Percentiles rank a stretch among this genome's conserved stretches.
These are phyloP conservation scores for Drosophila heteroneura DNA, from an alignment of 2,888 invertebrate genomes.

Conservation along the genomic window DNA sequence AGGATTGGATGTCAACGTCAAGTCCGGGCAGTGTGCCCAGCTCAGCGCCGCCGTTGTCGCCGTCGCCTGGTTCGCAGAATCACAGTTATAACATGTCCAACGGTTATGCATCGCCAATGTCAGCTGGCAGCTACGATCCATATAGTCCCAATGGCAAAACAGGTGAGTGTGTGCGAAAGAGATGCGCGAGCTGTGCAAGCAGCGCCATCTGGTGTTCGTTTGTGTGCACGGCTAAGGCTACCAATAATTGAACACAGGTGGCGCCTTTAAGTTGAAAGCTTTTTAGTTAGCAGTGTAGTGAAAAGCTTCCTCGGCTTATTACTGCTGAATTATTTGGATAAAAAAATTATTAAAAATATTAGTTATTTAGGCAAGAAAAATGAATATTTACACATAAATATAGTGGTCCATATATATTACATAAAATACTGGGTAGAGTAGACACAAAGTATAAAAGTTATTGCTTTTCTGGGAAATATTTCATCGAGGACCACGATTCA, in stretches of 20 bases:
- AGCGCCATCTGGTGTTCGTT: slow-evolving; percentile 46
- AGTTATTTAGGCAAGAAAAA: not conserved
- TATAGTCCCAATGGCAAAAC: slow-evolving; percentile 96
- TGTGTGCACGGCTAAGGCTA: not conserved
- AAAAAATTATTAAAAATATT: not conserved
- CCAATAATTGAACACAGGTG: slow-evolving; percentile 16
- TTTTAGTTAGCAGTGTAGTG: not conserved
- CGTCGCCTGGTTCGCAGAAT: slow-evolving; percentile 88
- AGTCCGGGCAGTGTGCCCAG: slow-evolving; percentile 87
- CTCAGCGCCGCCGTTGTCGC: slow-evolving; percentile 89
- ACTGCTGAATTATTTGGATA: not conserved
- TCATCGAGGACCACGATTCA: not conserved
- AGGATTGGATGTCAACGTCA: slow-evolving; percentile 89
- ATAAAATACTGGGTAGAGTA: not conserved
- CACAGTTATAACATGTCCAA: slow-evolving; percentile 86
- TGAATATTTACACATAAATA: not conserved
- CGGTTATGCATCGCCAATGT: slow-evolving; percentile 94
- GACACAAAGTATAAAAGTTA: not conserved
- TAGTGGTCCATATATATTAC: not conserved
- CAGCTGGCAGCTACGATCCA: slow-evolving; percentile 95
- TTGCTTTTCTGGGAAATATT: not conserved
- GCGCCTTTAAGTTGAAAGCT: slow-evolving; percentile 21
- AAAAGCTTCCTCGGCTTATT: not conserved
- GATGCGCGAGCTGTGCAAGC: not conserved
- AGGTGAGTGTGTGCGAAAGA: slow-evolving; percentile 87